These are phyloP conservation scores for Lasiurus borealis DNA, from an alignment of 2,113 vertebrate genomes.

Conservation along the genomic window DNA sequence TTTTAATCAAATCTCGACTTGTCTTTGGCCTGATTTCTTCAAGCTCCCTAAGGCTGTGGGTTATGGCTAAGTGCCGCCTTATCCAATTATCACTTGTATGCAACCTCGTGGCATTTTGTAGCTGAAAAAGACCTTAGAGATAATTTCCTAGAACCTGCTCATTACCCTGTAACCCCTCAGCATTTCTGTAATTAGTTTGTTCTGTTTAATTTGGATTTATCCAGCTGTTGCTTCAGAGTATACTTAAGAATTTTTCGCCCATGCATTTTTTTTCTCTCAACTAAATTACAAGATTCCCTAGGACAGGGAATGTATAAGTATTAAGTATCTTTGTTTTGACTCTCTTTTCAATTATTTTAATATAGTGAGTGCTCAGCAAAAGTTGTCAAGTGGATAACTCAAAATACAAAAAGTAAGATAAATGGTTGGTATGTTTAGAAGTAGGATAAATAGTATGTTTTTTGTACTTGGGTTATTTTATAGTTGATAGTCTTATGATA, in stretches of 20 bases:
- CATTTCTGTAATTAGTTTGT: slow-evolving; percentile 61
- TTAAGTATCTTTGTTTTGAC: background rate
- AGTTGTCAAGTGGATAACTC: background rate
- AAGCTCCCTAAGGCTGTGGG: background rate
- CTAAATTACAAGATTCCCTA: background rate
- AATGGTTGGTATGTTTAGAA: too few relatives aligned
- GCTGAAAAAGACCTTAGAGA: slow-evolving; percentile 37
- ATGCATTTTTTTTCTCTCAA: slow-evolving; percentile 40
- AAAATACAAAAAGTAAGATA: background rate
- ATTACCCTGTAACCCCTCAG: slow-evolving; percentile 1
- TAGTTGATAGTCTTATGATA: background rate
- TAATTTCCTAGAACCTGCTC: slow-evolving; percentile 34
- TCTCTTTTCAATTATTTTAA: background rate
- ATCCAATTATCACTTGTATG: background rate
- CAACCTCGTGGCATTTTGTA: background rate
- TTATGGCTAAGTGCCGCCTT: background rate
- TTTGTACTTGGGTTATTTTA: background rate
- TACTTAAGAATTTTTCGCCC: slow-evolving; percentile 26
- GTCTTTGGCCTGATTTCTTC: slow-evolving; percentile 39
- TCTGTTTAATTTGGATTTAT: slow-evolving; percentile 55
- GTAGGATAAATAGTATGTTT: background rate
- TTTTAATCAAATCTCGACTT: slow-evolving; percentile 27
- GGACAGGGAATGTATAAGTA: background rate
- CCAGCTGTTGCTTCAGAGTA: background rate
- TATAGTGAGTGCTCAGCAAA: background rate